Evolutionary conservation across 2,888 invertebrate genomes (phyloP).

Genomic region (Dicyrtomina minuta): DNA sequence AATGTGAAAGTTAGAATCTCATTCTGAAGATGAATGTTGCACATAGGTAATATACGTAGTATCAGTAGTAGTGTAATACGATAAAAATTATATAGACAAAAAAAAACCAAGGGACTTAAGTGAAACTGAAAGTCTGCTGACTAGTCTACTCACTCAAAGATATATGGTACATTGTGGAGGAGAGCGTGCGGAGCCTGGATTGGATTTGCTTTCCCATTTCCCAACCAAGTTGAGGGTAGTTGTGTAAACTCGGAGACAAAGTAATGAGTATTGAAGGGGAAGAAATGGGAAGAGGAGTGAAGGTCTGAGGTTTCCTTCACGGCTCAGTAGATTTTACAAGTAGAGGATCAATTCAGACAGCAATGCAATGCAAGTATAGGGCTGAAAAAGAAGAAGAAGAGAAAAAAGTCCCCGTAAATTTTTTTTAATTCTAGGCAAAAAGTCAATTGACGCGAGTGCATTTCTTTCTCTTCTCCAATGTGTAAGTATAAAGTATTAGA

Average conservation of each 20-base stretch:
- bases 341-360: conserved; percentile 4
- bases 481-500: too few species aligned
- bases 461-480: too few species aligned
- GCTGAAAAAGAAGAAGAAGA: background rate
- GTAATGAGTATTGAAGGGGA: conserved; percentile 23
- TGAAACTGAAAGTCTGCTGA: background rate
- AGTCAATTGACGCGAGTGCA: conserved; percentile 30
- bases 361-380: background rate
- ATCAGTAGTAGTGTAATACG: too few species aligned
- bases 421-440: conserved; percentile 32
- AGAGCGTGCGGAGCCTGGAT: too few species aligned
- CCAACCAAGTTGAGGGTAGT: background rate
- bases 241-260: background rate
- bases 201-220: background rate
- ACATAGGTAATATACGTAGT: too few species aligned
- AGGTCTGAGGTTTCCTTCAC: conserved; percentile 2
- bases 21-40: too few species aligned
- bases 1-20: too few species aligned
- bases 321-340: conserved; percentile 13
- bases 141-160: background rate
- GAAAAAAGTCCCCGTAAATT: conserved; percentile 7
- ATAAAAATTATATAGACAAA: too few species aligned
- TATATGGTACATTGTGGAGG: too few species aligned
- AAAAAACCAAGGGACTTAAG: too few species aligned
- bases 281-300: conserved; percentile 1